These are phyloP conservation scores for Pseudoatta argentina DNA, from an alignment of 1,140 invertebrate genomes.

Conservation along the genomic window DNA sequence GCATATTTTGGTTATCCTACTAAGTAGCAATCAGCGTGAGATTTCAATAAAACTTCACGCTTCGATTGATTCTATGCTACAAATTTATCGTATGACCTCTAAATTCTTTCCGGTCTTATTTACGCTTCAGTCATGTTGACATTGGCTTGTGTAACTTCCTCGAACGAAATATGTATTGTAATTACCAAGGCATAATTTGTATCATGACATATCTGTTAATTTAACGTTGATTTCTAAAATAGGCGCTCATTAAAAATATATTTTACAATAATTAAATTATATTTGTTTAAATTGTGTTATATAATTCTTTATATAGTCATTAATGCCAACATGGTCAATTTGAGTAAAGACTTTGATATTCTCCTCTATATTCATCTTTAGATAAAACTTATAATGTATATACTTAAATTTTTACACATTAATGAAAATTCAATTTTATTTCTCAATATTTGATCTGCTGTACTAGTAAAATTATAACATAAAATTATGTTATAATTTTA, in stretches of 20 bases:
- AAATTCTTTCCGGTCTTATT: slow-evolving; percentile 37
- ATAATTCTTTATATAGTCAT: background rate
- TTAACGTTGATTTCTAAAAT: background rate
- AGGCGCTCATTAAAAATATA: background rate
- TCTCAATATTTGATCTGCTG: background rate
- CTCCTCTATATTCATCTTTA: background rate
- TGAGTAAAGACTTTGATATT: background rate
- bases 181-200: background rate
- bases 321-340: background rate
- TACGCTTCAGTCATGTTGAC: background rate
- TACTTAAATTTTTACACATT: background rate
- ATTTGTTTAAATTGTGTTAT: background rate
- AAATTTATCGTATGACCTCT: slow-evolving; percentile 6
- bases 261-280: slow-evolving; percentile 10
- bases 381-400: background rate
- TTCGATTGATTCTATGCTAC: background rate
- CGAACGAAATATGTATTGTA: slow-evolving; percentile 4
- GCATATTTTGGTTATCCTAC: no score
- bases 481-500: no score
- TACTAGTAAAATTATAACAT: no score
- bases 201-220: background rate
- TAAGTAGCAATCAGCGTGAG: background rate
- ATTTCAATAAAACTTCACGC: background rate
- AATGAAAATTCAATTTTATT: background rate
- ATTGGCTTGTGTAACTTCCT: slow-evolving; percentile 20